Base-by-base conservation (phyloP, 2,797 vertebrate species). In the Acomys russatus region DNA sequence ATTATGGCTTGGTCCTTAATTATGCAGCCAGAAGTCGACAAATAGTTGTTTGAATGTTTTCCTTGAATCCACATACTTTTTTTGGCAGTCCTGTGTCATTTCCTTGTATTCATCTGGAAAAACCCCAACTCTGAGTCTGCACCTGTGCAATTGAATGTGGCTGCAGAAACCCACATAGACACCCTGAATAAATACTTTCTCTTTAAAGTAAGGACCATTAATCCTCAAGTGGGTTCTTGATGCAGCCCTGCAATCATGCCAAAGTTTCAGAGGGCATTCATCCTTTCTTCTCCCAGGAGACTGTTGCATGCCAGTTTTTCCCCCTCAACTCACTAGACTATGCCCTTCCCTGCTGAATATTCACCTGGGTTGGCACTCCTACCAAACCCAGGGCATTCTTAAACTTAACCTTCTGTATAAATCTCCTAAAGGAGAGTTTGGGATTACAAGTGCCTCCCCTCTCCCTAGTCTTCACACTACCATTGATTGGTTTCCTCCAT, bases 201-300 rank as follows among this genome's bases (percentile, higher is more conserved):
- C 44, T 87, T 68, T 88, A 96, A 94, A 95, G 51, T 20, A 92
- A 79, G 59, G 70, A 51, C 33, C 82, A 49, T 93, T 94, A 63
- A 35, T 20, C 44, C 68, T 96, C 82, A 95, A 92, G 80, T 83
- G 79, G 44, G 59, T 35, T 79, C 51, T 95, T 74, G 64, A 51
- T 1, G 3, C 59, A 83, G 35, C 61, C n/a, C 8, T 17, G 78
- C 18, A 79, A 61, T 79, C 83, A 59, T 2, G 6, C 56, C 90
- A 4, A 11, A 61, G 82, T 38, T 82, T 14, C 28, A 2, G 3
- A 68, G 56, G 49, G 49, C 56, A 56, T 38, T 7, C 17, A 76
- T 30, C 51, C 64, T 89, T 49, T 25, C 2, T 1, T 54, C 33
- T 83, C 71, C 64, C 66, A 20, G 59, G 85, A 93, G 70, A 51